Evolutionary conservation across 2,797 vertebrate species (phyloP).

Genomic region (Parauchenoglanis ngamensis): DNA sequence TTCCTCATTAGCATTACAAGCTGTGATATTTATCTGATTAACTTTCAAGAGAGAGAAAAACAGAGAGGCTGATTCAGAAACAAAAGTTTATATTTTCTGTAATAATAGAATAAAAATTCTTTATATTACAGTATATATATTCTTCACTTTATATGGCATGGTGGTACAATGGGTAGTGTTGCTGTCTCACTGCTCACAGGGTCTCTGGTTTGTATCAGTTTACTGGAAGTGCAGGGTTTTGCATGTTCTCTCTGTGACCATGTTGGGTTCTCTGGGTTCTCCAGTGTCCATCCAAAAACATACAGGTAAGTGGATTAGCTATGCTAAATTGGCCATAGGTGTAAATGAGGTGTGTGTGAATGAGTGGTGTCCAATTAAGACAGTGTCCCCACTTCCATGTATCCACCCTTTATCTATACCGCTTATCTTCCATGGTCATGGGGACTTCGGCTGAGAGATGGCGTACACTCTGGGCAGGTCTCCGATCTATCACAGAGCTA

Average conservation of each 20-base stretch:
- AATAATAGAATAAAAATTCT: not conserved
- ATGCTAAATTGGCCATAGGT: not conserved
- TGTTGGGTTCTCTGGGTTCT: not conserved
- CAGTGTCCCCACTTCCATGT: not conserved
- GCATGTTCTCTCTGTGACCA: not conserved
- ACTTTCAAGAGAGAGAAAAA: not conserved
- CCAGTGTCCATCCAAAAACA: no score
- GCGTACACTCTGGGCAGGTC: no score
- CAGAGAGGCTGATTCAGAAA: not conserved
- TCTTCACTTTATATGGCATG: not conserved
- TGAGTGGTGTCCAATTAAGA: not conserved
- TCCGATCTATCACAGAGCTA: no score
- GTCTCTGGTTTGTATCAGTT: not conserved
- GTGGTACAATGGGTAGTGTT: not conserved
- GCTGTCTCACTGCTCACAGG: not conserved
- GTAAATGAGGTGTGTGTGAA: not conserved
- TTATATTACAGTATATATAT: no score
- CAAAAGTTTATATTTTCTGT: not conserved
- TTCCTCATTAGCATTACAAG: not conserved
- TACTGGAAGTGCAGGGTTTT: not conserved
- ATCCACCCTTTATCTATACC: not conserved
- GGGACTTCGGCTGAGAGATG: no score
- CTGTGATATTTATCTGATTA: not conserved
- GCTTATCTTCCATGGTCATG: no score
- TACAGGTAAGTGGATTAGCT: not conserved